phyloP scores from a whole-genome alignment of 2,113 vertebrate genomes.

The Poeciliopsis retropinna region DNA sequence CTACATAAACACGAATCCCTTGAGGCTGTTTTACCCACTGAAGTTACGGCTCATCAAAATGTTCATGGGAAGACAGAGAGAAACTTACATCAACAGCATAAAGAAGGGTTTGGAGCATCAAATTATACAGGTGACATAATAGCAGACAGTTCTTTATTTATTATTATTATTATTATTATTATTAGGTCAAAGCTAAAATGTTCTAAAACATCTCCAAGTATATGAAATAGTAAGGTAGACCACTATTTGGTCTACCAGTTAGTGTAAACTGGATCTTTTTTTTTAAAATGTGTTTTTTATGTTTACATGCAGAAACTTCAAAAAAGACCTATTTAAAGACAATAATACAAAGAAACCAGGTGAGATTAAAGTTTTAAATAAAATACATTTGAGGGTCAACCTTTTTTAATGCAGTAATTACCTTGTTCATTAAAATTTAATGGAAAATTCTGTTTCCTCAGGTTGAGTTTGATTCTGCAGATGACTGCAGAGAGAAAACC shows the following conservation, averaged over 20 bases:
- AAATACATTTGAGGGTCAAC: neutral
- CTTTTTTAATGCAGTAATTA: neutral
- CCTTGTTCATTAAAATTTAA: neutral
- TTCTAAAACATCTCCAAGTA: too few relatives aligned
- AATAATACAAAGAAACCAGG: constrained; percentile 23
- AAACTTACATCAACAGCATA: neutral
- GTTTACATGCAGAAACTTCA: constrained; percentile 6
- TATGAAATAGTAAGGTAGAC: too few relatives aligned
- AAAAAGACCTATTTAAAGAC: constrained; percentile 7
- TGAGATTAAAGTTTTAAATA: constrained; percentile 21
- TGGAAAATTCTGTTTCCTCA: constrained; percentile 15
- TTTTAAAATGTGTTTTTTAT: neutral
- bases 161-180: neutral
- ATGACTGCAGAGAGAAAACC: constrained; percentile 37
- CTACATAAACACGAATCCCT: neutral
- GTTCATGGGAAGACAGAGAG: neutral
- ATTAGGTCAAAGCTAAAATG: neutral
- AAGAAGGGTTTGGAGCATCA: neutral
- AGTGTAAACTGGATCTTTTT: too few relatives aligned
- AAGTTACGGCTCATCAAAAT: neutral
- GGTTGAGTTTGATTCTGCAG: constrained; percentile 37
- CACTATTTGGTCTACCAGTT: neutral
- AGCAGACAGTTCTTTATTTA: neutral
- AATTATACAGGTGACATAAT: constrained; percentile 28
- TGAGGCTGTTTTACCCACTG: neutral